A percentile compares a stretch with the other conserved stretches of the same genome.
Conservation (phyloP, 1,140 invertebrate genomes). For the Aphaenogaster floridana region DNA sequence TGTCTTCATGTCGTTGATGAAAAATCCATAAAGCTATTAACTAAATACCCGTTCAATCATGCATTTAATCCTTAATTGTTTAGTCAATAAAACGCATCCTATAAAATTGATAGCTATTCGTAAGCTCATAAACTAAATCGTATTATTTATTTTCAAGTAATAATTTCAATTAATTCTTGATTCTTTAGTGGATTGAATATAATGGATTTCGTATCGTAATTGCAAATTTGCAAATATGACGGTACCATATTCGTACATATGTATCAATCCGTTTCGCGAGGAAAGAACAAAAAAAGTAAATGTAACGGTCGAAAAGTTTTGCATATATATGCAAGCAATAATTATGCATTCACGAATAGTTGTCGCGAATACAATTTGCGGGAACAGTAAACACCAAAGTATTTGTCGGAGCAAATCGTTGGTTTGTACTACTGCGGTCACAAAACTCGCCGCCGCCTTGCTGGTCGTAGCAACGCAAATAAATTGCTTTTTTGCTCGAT, state of each 20-base stretch:
- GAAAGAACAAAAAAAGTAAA: slow-evolving; percentile 8
- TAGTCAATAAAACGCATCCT: background rate
- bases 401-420: slow-evolving; percentile 36
- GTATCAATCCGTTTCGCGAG: background rate
- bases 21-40: slow-evolving; percentile 42
- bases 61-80: slow-evolving; percentile 26
- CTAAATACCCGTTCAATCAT: slow-evolving; percentile 4
- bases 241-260: background rate
- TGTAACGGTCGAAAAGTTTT: background rate
- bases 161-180: slow-evolving; percentile 17
- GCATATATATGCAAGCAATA: background rate
- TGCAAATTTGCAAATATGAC: background rate
- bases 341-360: slow-evolving; percentile 36
- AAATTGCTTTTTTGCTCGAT: slow-evolving; percentile 39
- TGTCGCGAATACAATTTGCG: slow-evolving; percentile 26
- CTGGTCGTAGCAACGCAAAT: slow-evolving; percentile 9
- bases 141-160: slow-evolving; percentile 21
- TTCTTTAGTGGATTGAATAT: background rate
- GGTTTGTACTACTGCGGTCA: slow-evolving; percentile 30
- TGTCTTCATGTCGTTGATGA: background rate
- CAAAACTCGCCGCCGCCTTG: slow-evolving; percentile 36
- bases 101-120: background rate
- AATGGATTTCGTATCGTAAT: background rate
- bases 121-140: slow-evolving; percentile 22
- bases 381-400: slow-evolving; percentile 38